Evolutionary conservation across 2,888 invertebrate species (phyloP).

Genomic region (Cephus rjabovi): DNA sequence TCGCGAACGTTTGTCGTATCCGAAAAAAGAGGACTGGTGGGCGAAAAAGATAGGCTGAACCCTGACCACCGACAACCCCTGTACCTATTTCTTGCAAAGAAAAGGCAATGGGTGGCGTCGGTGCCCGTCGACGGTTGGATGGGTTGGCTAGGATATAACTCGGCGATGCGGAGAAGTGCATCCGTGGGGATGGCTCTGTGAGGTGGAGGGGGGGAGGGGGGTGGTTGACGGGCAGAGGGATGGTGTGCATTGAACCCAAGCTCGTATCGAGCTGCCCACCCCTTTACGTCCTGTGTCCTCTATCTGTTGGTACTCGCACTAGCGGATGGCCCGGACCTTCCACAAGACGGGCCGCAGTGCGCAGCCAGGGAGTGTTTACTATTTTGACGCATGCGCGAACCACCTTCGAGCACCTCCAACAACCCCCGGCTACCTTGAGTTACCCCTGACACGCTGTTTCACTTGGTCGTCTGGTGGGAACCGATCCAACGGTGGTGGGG

Average conservation of each 20-base stretch:
- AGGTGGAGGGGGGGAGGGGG: neutral
- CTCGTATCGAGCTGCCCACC: constrained; percentile 56
- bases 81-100: neutral
- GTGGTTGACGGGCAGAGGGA: constrained; percentile 22
- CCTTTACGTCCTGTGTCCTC: constrained; percentile 29
- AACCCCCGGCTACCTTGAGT: constrained; percentile 1
- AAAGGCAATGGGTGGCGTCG: neutral
- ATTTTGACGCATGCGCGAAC: constrained; percentile 55
- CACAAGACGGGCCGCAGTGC: constrained; percentile 60
- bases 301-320: constrained; percentile 24
- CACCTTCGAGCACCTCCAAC: constrained; percentile 9
- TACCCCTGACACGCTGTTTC: constrained; percentile 36
- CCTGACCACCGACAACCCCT: neutral
- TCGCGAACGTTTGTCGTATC: neutral
- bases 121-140: neutral
- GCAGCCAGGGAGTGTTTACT: constrained; percentile 64
- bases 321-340: constrained; percentile 58
- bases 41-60: neutral
- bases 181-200: constrained; percentile 16
- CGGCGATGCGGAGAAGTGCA: constrained; percentile 34
- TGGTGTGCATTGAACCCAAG: constrained; percentile 61
- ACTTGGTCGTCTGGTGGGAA: constrained; percentile 26
- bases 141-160: neutral
- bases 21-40: neutral
- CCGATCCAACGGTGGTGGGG: constrained; percentile 32